A percentile compares a stretch with the other conserved stretches of the same genome.
Evolutionary conservation across 2,888 invertebrate species (phyloP).

Genomic region (Trissolcus japonicus): DNA sequence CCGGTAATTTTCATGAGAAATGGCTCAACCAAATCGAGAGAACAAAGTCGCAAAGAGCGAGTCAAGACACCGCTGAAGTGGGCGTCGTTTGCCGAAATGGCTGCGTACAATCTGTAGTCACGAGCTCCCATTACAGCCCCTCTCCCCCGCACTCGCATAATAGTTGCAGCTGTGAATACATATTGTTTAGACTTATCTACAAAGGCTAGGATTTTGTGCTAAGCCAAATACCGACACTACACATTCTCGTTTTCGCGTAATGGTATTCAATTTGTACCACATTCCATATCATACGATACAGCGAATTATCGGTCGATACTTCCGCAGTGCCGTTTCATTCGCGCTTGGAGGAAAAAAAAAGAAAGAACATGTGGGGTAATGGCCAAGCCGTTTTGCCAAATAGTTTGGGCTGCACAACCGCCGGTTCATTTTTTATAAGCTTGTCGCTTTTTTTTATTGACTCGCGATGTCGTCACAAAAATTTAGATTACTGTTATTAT

Average conservation of each 20-base stretch:
- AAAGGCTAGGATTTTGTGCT: conserved; percentile 33
- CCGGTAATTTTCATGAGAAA: conserved; percentile 45
- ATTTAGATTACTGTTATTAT: no score
- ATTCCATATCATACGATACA: conserved; percentile 26
- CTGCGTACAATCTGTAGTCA: conserved; percentile 37
- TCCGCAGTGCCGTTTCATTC: conserved; percentile 36
- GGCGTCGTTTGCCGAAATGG: conserved; percentile 45
- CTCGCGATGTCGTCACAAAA: no score
- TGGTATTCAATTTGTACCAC: conserved; percentile 46
- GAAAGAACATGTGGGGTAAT: conserved; percentile 23
- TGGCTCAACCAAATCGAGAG: conserved; percentile 39
- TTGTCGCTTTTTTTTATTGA: conserved; percentile 14
- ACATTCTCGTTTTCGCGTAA: conserved; percentile 22
- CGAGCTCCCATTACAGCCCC: neutral
- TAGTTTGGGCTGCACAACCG: conserved; percentile 9
- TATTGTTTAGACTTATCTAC: conserved; percentile 50
- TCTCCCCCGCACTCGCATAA: conserved; percentile 31
- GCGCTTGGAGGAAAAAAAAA: conserved; percentile 13
- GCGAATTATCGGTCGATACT: conserved; percentile 49
- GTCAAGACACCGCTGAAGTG: conserved; percentile 49
- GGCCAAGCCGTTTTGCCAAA: conserved; percentile 20
- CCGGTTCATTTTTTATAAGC: conserved; percentile 20
- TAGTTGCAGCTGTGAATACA: conserved; percentile 47
- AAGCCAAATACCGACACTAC: conserved; percentile 34
- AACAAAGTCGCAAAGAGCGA: conserved; percentile 29